A percentile compares a stretch with the other conserved stretches of the same genome.
These are phyloP conservation scores for Geopemphigus sp. DNA, from an alignment of 1,140 invertebrate species.

Conservation along the genomic window DNA sequence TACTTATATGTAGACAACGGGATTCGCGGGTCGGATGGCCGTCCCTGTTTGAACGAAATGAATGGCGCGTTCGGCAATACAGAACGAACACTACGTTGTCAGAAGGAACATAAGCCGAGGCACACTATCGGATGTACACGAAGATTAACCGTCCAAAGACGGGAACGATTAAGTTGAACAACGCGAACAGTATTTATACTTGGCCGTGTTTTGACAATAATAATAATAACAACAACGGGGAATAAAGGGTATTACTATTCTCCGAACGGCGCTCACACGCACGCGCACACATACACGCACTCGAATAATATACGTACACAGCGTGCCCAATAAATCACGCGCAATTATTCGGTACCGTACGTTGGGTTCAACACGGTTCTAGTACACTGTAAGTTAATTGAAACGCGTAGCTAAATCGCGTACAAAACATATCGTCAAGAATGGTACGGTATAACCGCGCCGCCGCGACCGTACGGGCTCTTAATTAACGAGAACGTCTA, in stretches of 20 bases:
- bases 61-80: background rate
- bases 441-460: background rate
- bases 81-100: background rate
- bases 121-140: background rate
- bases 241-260: background rate
- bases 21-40: too few relatives aligned
- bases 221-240: background rate
- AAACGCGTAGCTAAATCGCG: background rate
- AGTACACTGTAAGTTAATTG: constrained; percentile 10
- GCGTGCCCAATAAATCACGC: background rate
- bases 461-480: background rate
- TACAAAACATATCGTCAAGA: background rate
- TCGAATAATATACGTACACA: too few relatives aligned
- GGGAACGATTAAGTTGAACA: too few relatives aligned
- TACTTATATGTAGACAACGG: too few relatives aligned
- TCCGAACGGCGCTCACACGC: background rate
- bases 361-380: background rate
- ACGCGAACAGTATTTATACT: background rate
- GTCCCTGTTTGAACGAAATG: background rate
- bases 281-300: too few relatives aligned
- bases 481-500: constrained; percentile 14
- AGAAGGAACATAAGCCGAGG: background rate
- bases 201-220: background rate
- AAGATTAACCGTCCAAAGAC: background rate
- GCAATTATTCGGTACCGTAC: background rate